phyloP scores from a whole-genome alignment of 2,797 vertebrate species.

The Decapterus maruadsi region DNA sequence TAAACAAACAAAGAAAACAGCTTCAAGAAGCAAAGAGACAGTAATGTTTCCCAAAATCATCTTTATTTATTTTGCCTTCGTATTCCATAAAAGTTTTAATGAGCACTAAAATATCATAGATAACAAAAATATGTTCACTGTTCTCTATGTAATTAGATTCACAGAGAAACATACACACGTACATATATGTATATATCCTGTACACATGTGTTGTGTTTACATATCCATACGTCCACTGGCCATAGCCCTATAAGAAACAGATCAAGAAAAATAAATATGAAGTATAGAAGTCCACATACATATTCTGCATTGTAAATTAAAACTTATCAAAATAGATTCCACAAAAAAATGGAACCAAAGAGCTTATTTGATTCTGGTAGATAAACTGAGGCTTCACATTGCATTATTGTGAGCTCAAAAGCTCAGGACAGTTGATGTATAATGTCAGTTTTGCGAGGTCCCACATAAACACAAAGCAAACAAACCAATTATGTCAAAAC shows the following conservation, averaged over 20 bases:
- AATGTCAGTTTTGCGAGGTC: conserved; percentile 38
- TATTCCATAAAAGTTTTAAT: conserved; percentile 37
- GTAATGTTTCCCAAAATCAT: conserved; percentile 49
- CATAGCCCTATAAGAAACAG: conserved; percentile 41
- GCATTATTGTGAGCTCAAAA: conserved; percentile 48
- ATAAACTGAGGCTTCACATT: conserved; percentile 68
- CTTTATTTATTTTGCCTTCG: conserved; percentile 69
- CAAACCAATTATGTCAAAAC: conserved; percentile 44
- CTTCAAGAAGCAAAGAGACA: conserved; percentile 19
- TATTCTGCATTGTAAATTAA: conserved; percentile 63
- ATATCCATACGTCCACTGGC: conserved; percentile 25
- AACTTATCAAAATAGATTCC: conserved; percentile 65
- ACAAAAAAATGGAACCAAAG: conserved; percentile 55
- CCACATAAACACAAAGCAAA: conserved; percentile 47
- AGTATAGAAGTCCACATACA: conserved; percentile 67
- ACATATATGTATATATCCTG: background rate
- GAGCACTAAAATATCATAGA: conserved; percentile 52
- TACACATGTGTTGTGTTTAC: background rate
- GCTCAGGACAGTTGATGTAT: conserved; percentile 59
- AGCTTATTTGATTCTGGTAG: conserved; percentile 81
- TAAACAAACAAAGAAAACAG: background rate
- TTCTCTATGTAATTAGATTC: conserved; percentile 54
- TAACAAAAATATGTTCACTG: conserved; percentile 44
- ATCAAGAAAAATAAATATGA: conserved; percentile 79
- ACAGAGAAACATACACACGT: conserved; percentile 29